Percentiles rank a stretch among this genome's conserved stretches.
Conservation (phyloP, 64 coral and sea anemone species). For the Porites lutea region DNA sequence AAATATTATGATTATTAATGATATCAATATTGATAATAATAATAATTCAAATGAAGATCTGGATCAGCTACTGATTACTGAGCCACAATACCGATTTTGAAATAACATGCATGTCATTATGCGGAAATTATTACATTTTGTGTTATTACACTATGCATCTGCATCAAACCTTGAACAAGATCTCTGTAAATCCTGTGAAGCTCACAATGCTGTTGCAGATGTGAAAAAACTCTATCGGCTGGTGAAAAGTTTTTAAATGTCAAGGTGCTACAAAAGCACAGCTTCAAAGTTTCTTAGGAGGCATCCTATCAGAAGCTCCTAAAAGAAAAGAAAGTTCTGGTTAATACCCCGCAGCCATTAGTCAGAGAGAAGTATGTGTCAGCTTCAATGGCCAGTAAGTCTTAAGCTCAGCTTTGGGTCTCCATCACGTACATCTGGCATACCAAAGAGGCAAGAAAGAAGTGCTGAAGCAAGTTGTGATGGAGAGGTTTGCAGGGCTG, state of each 20-base stretch:
- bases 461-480: conserved; percentile 38
- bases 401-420: background rate
- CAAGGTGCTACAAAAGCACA: background rate
- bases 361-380: background rate
- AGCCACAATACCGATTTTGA: too few species aligned
- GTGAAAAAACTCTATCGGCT: conserved; percentile 46
- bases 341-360: background rate
- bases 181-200: conserved; percentile 11
- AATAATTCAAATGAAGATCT: too few species aligned
- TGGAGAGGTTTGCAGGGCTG: conserved; percentile 25
- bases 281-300: conserved; percentile 2
- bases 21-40: too few species aligned
- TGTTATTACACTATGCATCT: too few species aligned
- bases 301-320: background rate
- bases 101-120: too few species aligned
- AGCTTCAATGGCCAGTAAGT: conserved; percentile 18
- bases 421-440: conserved; percentile 16
- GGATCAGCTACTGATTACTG: too few species aligned
- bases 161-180: too few species aligned
- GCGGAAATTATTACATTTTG: too few species aligned
- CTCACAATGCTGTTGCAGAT: conserved; percentile 66
- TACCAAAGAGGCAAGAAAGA: conserved; percentile 25
- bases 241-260: background rate
- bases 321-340: background rate
- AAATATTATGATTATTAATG: too few species aligned